phyloP scores from a whole-genome alignment of 2,888 invertebrate genomes.

The Argynnis bischoffii region DNA sequence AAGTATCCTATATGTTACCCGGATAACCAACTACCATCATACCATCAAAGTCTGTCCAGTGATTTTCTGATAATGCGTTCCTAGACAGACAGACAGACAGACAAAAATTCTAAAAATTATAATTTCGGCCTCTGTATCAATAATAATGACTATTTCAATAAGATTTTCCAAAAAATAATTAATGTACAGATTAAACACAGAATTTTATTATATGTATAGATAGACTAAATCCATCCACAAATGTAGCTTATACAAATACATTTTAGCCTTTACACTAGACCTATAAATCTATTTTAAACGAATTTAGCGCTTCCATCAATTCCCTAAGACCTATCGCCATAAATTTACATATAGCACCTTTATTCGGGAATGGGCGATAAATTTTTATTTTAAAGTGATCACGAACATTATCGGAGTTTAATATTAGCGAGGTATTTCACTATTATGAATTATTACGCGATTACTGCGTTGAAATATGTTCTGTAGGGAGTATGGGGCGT shows the following conservation, averaged over 20 bases:
- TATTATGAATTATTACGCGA: slow-evolving; percentile 63
- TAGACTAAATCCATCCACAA: not conserved
- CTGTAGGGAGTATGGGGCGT: slow-evolving; percentile 42
- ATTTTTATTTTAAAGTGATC: slow-evolving; percentile 66
- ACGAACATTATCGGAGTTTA: slow-evolving; percentile 60
- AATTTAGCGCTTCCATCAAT: slow-evolving; percentile 38
- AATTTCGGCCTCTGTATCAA: no score
- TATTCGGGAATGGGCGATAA: slow-evolving; percentile 47
- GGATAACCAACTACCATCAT: no score
- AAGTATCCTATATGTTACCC: no score
- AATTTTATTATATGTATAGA: not conserved
- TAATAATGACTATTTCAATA: no score
- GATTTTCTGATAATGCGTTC: no score
- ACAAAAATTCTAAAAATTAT: no score
- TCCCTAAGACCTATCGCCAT: slow-evolving; percentile 36
- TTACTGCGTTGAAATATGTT: slow-evolving; percentile 57
- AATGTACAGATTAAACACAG: no score
- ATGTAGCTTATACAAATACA: not conserved
- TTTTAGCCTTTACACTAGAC: slow-evolving; percentile 6
- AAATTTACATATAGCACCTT: slow-evolving; percentile 39
- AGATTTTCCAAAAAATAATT: no score
- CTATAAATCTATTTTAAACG: slow-evolving; percentile 28
- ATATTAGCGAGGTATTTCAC: slow-evolving; percentile 60
- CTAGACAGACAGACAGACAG: no score
- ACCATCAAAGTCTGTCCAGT: no score